phyloP scores from a whole-genome alignment of 92 coral and sea anemone genomes.

The Montipora capitata region DNA sequence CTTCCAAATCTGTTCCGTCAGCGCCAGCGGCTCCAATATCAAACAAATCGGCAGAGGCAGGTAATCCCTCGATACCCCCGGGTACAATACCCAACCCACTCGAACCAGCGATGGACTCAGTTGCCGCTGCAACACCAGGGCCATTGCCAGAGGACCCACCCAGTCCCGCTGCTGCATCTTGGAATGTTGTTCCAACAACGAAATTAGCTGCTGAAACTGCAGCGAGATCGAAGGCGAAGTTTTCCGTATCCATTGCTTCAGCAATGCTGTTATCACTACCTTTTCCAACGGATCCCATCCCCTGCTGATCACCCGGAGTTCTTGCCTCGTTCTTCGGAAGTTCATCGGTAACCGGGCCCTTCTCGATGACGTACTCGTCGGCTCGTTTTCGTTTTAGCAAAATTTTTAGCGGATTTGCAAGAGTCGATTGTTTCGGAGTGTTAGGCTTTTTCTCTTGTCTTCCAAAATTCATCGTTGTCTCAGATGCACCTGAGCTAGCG shows the following conservation, averaged over 20 bases:
- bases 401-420: slow-evolving; percentile 85
- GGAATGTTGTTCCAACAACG: slow-evolving; percentile 53
- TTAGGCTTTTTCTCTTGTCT: slow-evolving; percentile 84
- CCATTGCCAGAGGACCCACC: slow-evolving; percentile 55
- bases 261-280: background rate
- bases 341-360: slow-evolving; percentile 79
- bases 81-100: slow-evolving; percentile 66
- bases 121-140: slow-evolving; percentile 41
- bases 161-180: slow-evolving; percentile 57
- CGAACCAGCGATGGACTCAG: slow-evolving; percentile 59
- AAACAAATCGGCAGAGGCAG: slow-evolving; percentile 67
- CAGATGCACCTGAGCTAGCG: slow-evolving; percentile 60
- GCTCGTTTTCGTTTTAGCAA: slow-evolving; percentile 89
- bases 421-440: slow-evolving; percentile 84
- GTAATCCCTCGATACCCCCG: slow-evolving; percentile 62
- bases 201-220: slow-evolving; percentile 57
- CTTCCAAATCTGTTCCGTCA: slow-evolving; percentile 84
- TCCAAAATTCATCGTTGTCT: slow-evolving; percentile 32
- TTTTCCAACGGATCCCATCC: background rate
- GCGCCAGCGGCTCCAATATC: slow-evolving; percentile 71
- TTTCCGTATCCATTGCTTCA: slow-evolving; percentile 48
- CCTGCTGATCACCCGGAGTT: slow-evolving; percentile 19
- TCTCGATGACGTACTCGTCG: slow-evolving; percentile 96
- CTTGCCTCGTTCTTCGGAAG: slow-evolving; percentile 53
- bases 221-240: slow-evolving; percentile 50